Percentiles rank a stretch among this genome's conserved stretches.
These are phyloP conservation scores for Natrix natrix DNA, from an alignment of 2,797 vertebrate species.

Conservation along the genomic window DNA sequence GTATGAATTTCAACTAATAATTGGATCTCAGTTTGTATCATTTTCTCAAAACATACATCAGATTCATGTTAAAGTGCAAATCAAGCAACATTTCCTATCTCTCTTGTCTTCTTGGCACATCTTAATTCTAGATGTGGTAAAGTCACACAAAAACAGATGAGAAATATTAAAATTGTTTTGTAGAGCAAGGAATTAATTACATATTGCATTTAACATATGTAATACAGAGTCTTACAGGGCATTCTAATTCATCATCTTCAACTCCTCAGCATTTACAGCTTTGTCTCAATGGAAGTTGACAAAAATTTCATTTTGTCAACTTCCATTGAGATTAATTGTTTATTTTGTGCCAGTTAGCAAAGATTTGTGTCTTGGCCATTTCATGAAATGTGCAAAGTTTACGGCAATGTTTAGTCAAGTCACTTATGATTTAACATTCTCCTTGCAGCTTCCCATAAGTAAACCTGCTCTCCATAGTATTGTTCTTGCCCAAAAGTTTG, in stretches of 20 bases:
- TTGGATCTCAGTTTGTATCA: background rate
- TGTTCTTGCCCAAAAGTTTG: background rate
- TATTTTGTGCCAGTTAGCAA: background rate
- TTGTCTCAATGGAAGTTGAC: background rate
- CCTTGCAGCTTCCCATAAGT: background rate
- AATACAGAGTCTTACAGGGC: background rate
- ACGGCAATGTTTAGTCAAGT: background rate
- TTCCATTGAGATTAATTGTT: background rate
- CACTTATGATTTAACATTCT: background rate
- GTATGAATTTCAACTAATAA: background rate
- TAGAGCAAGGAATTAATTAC: background rate
- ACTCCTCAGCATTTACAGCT: background rate
- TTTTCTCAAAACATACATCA: background rate
- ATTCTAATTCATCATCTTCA: background rate
- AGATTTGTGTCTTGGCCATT: background rate
- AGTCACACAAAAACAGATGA: background rate
- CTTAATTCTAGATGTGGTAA: background rate
- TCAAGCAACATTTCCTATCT: background rate
- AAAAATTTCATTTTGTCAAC: background rate
- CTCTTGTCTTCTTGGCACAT: background rate
- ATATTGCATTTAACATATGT: background rate
- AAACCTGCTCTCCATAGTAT: background rate
- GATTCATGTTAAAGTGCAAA: background rate
- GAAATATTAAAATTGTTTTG: background rate
- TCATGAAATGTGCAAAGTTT: background rate